A percentile compares a stretch with the other conserved stretches of the same genome.
Conservation (phyloP, 2,797 vertebrate genomes). For the Tenualosa ilisha region DNA sequence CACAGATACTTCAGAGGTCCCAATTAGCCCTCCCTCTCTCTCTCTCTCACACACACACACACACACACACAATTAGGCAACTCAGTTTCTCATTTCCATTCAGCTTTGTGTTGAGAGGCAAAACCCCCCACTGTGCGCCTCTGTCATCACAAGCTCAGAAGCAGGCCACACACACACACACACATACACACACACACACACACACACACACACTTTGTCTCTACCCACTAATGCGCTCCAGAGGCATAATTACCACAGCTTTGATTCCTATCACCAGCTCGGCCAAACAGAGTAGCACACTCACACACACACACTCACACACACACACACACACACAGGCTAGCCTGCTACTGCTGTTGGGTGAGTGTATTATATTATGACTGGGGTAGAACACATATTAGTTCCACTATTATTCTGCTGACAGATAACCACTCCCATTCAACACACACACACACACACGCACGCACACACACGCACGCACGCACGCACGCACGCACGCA, state of each 20-base stretch:
- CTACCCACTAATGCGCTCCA: background rate
- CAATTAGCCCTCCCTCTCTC: background rate
- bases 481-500: background rate
- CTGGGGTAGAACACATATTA: background rate
- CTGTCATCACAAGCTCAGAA: background rate
- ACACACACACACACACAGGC: background rate
- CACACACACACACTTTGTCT: background rate
- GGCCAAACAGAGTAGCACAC: background rate
- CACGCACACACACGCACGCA: background rate
- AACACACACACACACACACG: background rate
- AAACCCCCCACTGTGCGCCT: background rate
- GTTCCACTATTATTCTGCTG: background rate
- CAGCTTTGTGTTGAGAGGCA: background rate
- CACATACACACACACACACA: background rate
- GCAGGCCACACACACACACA: background rate
- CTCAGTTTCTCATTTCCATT: background rate
- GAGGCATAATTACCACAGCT: conserved; percentile 19
- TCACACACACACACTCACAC: background rate
- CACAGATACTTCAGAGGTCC: background rate
- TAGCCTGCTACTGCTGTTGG: background rate
- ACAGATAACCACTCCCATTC: background rate
- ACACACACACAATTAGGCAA: too few species aligned
- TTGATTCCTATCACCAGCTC: background rate
- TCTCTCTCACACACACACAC: too few species aligned
- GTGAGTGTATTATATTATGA: background rate